phyloP scores from a whole-genome alignment of 1,140 invertebrate genomes.

The Orchestia grillus region DNA sequence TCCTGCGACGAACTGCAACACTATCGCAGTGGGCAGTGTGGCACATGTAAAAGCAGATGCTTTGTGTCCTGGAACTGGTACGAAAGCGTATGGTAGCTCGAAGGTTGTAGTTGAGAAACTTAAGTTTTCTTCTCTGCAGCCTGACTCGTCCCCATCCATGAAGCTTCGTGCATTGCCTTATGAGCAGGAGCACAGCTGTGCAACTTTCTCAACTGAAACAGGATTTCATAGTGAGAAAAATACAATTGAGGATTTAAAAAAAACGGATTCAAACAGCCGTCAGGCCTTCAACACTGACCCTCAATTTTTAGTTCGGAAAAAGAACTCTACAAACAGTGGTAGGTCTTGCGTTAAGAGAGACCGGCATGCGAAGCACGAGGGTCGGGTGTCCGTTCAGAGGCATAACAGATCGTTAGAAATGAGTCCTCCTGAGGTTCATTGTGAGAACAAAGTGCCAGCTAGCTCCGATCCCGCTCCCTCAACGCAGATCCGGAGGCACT shows the following conservation, averaged over 20 bases:
- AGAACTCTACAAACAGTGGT: background rate
- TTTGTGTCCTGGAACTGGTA: background rate
- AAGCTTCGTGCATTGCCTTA: background rate
- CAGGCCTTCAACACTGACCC: background rate
- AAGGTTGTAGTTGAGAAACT: background rate
- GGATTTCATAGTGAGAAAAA: background rate
- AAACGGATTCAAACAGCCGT: background rate
- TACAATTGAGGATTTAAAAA: background rate
- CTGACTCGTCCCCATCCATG: background rate
- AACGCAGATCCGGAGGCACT: background rate
- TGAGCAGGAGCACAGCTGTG: background rate
- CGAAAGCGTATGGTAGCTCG: background rate
- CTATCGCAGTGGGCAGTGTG: background rate
- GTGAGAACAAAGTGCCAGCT: background rate
- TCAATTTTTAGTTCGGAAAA: background rate
- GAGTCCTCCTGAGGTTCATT: background rate
- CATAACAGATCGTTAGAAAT: background rate
- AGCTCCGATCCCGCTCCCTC: background rate
- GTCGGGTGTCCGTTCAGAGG: background rate
- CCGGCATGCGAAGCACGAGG: background rate
- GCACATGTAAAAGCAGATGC: background rate
- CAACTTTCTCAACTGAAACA: background rate
- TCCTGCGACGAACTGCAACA: background rate
- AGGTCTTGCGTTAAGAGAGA: background rate
- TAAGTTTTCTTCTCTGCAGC: background rate